These are phyloP conservation scores for Xenopus borealis DNA, from an alignment of 2,113 vertebrate species.

Conservation along the genomic window DNA sequence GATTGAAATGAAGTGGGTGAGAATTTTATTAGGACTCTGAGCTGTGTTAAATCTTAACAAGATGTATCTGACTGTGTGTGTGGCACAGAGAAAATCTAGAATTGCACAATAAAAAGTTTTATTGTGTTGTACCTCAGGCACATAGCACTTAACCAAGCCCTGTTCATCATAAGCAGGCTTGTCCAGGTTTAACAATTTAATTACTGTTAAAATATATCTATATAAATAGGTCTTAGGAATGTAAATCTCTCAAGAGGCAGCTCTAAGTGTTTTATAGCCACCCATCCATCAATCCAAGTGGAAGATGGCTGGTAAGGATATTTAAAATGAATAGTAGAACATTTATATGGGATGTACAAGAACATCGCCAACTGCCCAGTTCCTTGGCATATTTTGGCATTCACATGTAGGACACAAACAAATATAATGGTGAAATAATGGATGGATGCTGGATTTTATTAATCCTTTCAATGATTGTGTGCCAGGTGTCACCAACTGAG, in stretches of 20 bases:
- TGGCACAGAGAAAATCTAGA: constrained; percentile 4
- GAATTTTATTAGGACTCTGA: constrained; percentile 34
- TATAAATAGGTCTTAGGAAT: background rate
- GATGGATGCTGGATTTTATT: no score
- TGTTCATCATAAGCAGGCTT: background rate
- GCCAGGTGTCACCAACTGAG: no score
- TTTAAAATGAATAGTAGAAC: no score
- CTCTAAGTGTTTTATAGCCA: no score
- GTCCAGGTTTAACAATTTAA: background rate
- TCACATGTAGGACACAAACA: no score
- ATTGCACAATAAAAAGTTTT: constrained; percentile 31
- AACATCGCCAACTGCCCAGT: no score
- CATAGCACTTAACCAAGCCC: background rate
- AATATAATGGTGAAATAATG: no score
- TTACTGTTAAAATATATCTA: background rate
- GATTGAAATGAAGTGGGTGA: constrained; percentile 40
- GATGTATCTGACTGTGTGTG: constrained; percentile 4
- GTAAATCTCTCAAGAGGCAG: background rate
- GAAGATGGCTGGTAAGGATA: background rate
- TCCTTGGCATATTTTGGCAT: no score
- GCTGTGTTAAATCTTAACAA: constrained; percentile 2
- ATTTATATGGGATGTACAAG: no score
- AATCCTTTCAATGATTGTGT: no score
- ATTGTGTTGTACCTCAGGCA: constrained; percentile 15
- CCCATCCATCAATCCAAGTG: background rate